These are phyloP conservation scores for Stratiomys singularior DNA, from an alignment of 2,888 invertebrate genomes.

Conservation along the genomic window DNA sequence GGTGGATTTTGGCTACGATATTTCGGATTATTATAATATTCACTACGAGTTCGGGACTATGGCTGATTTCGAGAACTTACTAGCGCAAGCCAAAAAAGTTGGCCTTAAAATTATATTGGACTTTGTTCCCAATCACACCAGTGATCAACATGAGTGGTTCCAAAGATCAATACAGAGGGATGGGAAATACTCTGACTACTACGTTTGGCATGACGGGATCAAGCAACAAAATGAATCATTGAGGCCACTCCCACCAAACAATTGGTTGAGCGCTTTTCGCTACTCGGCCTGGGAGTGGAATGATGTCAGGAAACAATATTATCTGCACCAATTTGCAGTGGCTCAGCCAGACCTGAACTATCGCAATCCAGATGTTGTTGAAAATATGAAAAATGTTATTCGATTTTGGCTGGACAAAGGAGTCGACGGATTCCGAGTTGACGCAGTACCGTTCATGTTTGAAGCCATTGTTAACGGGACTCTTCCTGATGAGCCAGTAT, in stretches of 20 bases:
- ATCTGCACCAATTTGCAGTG: slow-evolving; percentile 72
- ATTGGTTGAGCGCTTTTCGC: slow-evolving; percentile 68
- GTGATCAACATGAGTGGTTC: slow-evolving; percentile 86
- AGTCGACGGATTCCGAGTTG: slow-evolving; percentile 72
- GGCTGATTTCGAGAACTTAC: slow-evolving; percentile 68
- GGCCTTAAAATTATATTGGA: slow-evolving; percentile 65
- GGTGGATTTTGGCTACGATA: slow-evolving; percentile 75
- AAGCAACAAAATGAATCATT: background rate
- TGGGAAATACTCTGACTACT: slow-evolving; percentile 76
- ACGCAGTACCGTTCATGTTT: slow-evolving; percentile 61
- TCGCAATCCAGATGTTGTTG: slow-evolving; percentile 66
- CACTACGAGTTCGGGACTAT: slow-evolving; percentile 71
- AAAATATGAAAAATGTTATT: slow-evolving; percentile 70
- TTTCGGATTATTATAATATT: slow-evolving; percentile 69
- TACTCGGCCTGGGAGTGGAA: slow-evolving; percentile 74
- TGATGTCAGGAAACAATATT: slow-evolving; percentile 69
- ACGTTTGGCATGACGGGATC: slow-evolving; percentile 74
- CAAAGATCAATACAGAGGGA: slow-evolving; percentile 71
- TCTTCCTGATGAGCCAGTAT: slow-evolving; percentile 65
- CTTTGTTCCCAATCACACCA: slow-evolving; percentile 72
- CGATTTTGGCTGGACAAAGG: slow-evolving; percentile 74
- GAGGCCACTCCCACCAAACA: slow-evolving; percentile 65
- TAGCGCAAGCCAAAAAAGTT: slow-evolving; percentile 62
- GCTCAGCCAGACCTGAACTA: slow-evolving; percentile 76
- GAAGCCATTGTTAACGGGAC: slow-evolving; percentile 60